Evolutionary conservation across 1,140 invertebrate species (phyloP).

Genomic region (Eubasilissa regina): DNA sequence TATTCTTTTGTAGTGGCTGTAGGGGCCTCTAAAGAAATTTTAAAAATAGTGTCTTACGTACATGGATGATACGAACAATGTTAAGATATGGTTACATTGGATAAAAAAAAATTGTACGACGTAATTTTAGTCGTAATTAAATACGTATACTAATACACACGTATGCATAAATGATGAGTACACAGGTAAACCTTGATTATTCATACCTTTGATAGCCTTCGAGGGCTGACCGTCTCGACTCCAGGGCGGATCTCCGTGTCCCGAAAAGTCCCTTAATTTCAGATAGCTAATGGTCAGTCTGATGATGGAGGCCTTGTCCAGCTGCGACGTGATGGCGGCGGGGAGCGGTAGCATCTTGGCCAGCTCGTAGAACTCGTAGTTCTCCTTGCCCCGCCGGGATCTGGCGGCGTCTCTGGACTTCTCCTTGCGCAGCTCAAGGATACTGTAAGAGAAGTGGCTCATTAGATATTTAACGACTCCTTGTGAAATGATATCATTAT

Average conservation of each 20-base stretch:
- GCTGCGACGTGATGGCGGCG: slow-evolving; percentile 95
- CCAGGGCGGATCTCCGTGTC: slow-evolving; percentile 96
- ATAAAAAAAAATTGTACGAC: too few species aligned
- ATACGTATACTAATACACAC: too few species aligned
- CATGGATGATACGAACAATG: too few species aligned
- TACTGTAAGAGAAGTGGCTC: slow-evolving; percentile 79
- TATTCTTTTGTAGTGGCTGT: too few species aligned
- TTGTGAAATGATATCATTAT: background rate
- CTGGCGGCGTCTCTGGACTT: slow-evolving; percentile 97
- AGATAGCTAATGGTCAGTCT: slow-evolving; percentile 97
- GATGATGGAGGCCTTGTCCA: slow-evolving; percentile 99
- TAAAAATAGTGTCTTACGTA: too few species aligned
- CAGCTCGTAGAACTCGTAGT: slow-evolving; percentile 98
- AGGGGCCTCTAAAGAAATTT: too few species aligned
- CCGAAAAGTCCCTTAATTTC: slow-evolving; percentile 95
- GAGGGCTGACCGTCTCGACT: slow-evolving; percentile 82
- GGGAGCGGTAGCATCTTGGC: slow-evolving; percentile 98
- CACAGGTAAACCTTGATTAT: too few species aligned
- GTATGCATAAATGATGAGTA: too few species aligned
- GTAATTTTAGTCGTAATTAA: too few species aligned
- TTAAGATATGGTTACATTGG: too few species aligned
- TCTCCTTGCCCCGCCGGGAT: slow-evolving; percentile 95
- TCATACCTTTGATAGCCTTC: slow-evolving; percentile 89
- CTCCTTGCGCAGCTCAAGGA: slow-evolving; percentile 96
- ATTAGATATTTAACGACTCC: background rate